Base-by-base conservation (phyloP, 2,797 vertebrate species). In the Denticeps clupeoides region DNA sequence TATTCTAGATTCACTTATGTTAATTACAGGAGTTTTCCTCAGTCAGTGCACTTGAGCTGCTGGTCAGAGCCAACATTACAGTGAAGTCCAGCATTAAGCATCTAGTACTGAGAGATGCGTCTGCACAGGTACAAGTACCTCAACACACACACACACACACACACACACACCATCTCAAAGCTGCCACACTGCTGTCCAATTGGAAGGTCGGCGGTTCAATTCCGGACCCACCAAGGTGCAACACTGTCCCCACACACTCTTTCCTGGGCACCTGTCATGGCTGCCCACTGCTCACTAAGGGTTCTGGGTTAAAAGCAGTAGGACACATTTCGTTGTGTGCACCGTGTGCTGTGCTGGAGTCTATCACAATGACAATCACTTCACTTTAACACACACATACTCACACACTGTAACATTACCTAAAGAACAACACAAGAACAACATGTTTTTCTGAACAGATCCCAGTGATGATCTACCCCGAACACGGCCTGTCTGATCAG, bases 51-150 rank as follows among this genome's bases (percentile, higher is more conserved):
- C 62, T 94, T 78, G 87, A 93, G 70, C 77, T 97, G 52, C 68
- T 90, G 4, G 75, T 94, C 45, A 80, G 82, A 50, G 89, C 88
- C 41, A 91, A 88, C 67, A 86, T 95, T 69, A 91, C 87, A 0
- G 84, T 97, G 23, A 92, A 90, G 55, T 92, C 91, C 40, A 83
- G 69, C 59, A 77, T 92, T 68, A 88, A 81, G 71, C 91, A 93
- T 57, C 64, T 95, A 53, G 47, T 89, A 62, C 81, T 94, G 41
- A 82, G 60, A 63, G 82, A 91, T 1, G 77, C 87, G n/a, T 74
- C 84, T 3, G 71, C 84, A 1, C 73, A 89, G 90, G 92, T 95
- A 63, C 12, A 44, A 3, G 5, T 13, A 4, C 33, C 9, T 7
- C 28, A 35, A 21, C 11, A 19, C 35, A 27, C 18, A 9, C 42